Percentiles rank a stretch among this genome's conserved stretches.
phyloP scores from a whole-genome alignment of 92 coral and sea anemone genomes.

The Paramuricea clavata region DNA sequence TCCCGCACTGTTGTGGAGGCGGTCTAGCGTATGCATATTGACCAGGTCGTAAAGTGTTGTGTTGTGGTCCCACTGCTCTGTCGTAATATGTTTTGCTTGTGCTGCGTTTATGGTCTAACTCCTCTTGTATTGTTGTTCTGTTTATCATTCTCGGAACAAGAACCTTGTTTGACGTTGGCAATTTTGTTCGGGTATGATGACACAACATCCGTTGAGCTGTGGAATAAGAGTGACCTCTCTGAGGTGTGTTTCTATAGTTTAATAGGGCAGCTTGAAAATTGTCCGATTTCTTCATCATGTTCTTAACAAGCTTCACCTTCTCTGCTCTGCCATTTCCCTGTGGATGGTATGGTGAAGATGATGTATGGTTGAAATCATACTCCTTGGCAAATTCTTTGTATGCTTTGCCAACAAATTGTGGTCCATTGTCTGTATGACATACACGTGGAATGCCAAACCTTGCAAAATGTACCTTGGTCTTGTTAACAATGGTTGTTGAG shows the following conservation, averaged over 20 bases:
- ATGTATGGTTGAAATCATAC: conserved; percentile 66
- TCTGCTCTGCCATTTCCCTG: conserved; percentile 72
- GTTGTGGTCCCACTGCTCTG: conserved; percentile 49
- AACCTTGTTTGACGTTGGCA: conserved; percentile 56
- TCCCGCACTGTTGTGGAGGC: conserved; percentile 4
- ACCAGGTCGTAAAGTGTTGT: conserved; percentile 22
- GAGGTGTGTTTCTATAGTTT: conserved; percentile 68
- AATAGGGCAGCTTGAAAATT: conserved; percentile 65
- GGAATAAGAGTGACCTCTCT: conserved; percentile 64
- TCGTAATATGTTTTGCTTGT: conserved; percentile 51
- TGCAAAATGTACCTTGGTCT: conserved; percentile 66
- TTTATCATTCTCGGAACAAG: conserved; percentile 28
- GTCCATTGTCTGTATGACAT: conserved; percentile 67
- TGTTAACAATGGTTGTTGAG: conserved; percentile 48
- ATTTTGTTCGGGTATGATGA: conserved; percentile 57
- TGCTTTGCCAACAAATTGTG: conserved; percentile 51
- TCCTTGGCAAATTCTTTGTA: conserved; percentile 32
- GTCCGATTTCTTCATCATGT: conserved; percentile 58
- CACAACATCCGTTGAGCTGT: conserved; percentile 73
- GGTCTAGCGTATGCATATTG: conserved; percentile 64
- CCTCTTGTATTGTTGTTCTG: neutral
- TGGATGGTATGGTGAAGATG: conserved; percentile 69
- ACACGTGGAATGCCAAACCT: conserved; percentile 58
- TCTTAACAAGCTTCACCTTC: conserved; percentile 67
- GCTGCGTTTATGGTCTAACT: conserved; percentile 35